Evolutionary conservation across 1,140 invertebrate species (phyloP), one percentile per base, ranked within the genome.

Genomic region (Penaeus vannamei): DNA sequence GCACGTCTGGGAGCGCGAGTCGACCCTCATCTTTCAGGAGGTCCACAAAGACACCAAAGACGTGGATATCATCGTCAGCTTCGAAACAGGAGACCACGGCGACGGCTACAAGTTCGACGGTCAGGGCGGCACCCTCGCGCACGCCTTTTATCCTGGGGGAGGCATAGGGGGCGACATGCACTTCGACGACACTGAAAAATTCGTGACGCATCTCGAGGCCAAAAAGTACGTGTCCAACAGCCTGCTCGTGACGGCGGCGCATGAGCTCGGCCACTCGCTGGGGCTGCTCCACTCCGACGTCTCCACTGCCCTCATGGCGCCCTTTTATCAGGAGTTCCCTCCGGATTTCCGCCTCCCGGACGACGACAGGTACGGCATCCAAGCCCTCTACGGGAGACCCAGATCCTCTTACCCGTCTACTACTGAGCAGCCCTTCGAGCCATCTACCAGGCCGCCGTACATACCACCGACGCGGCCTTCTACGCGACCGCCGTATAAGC

Each of bases 71-170:
- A 81, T 83, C 17, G 66, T 90, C 23, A 79, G 82, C 64, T 90
- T 90, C 66, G 77, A 79, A 93, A 96, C 96, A 91, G 94, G 95
- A 89, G 94, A 96, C 93, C 97, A 98, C 92, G 96, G 96, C 66
- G 97, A 98, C 93, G 96, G 92, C 1, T 92, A 93, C 85, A 85
- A 92, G 8, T 94, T 94, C 90, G 93, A 94, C 90, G 92, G 92
- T 7, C 90, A 84, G 84, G 93, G 89, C 3, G 46, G 87, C 2
- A 91, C 93, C n/a, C 90, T 94, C 46, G 93, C 93, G 22, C 93
- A 94, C 83, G 93, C 93, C 14, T 94, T 93, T 86, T 94, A 92
- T 79, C 93, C 93, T 0, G 93, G 93, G 0, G 64, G 87, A 19
- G 92, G 92, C 20, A 92, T 93, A 22, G 93, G 94, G 0, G 94